Evolutionary conservation across 2,113 vertebrate genomes (phyloP).

Genomic region (Calidris pugnax): DNA sequence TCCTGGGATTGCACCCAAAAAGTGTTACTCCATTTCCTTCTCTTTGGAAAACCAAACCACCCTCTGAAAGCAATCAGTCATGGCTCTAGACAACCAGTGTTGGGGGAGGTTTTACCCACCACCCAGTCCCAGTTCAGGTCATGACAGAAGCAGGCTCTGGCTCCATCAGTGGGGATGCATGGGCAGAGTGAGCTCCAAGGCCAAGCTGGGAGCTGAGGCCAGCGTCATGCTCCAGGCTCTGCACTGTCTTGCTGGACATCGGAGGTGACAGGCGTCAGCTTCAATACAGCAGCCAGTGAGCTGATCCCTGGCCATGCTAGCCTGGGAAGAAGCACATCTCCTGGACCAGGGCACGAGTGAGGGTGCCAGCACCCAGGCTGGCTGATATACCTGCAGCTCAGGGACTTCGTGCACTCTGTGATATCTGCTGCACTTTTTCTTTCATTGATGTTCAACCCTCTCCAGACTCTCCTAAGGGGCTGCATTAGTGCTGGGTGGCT

Average conservation of each 20-base stretch:
- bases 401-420: accelerated
- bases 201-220: neutral
- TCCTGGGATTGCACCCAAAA: neutral
- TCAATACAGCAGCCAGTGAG: neutral
- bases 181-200: neutral
- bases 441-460: neutral
- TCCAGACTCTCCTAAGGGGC: neutral
- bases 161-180: neutral
- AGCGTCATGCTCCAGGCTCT: neutral
- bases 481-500: neutral
- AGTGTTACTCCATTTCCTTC: accelerated
- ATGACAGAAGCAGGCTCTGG: neutral
- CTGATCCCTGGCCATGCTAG: accelerated
- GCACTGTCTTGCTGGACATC: accelerated
- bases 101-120: neutral
- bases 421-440: neutral
- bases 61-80: neutral
- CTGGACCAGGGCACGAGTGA: neutral
- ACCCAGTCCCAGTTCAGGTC: accelerated
- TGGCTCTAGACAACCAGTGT: neutral
- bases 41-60: neutral
- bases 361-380: neutral
- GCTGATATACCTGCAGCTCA: neutral
- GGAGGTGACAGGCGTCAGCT: neutral
- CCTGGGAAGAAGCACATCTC: neutral